Evolutionary conservation across 2,113 vertebrate genomes (phyloP), one percentile per base, ranked within the genome.

Genomic region (Chaetorhynchus papuensis): DNA sequence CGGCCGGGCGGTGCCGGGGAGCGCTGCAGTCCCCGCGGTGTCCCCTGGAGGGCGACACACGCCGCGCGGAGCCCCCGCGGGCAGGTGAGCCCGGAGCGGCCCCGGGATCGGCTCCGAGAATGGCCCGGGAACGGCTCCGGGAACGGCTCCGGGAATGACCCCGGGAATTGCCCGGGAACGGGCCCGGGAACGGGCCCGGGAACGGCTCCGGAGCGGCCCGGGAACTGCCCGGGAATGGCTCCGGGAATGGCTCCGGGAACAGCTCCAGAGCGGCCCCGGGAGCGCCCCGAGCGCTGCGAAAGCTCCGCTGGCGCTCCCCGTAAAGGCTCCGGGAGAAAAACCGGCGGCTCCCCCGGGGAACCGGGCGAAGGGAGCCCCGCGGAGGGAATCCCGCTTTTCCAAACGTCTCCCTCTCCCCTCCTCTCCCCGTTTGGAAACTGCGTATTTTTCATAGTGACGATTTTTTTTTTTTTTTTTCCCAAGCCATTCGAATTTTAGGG

Each of bases 31-130:
- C 11, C 91, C 68, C 47, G 0, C 42, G 1, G 0, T 53, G 35
- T 50, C 95, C 97, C 14, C 78, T 80, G 75, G 97, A 39, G 86
- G 98, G 96, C 95, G 95, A 69, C 94, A 95, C 83, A 87, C 83
- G 52, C 97, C 96, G 56, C 54, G 23, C 59, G 33, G 92, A 88
- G 66, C 52, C 20, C 13, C 22, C 2, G 6, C 50, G 49, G 63
- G 91, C 95, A 96, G 97, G 96, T 96, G 95, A 56, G 47, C 57
- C 6, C 44, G 52, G 63, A 68, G 7, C 21, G 21, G 45, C 21
- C 5, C 20, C 10, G 45, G 45, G 45, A 23, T 11, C 45, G 2
- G 45, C 21, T 10, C 45, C 9, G 44, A 11, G 39, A 39, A 39
- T 39, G 45, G 22, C 3, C 47, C 13, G 11, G 6, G 47, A 47